These are phyloP conservation scores for Coptodon bakossiorum DNA, from an alignment of 2,113 vertebrate species.

Conservation along the genomic window DNA sequence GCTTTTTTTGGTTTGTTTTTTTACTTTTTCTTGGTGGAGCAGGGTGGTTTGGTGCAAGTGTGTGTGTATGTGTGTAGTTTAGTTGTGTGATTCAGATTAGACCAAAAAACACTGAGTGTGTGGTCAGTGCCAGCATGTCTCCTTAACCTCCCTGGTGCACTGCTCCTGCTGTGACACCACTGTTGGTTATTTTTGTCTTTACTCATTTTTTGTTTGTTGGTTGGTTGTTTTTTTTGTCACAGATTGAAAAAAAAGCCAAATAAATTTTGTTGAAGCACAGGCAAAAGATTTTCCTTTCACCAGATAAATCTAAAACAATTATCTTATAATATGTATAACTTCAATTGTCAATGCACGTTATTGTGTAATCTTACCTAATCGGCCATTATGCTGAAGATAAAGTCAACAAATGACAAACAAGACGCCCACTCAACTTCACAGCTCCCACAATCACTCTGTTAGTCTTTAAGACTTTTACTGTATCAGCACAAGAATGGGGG, in stretches of 20 bases:
- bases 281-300: background rate
- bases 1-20: background rate
- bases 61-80: background rate
- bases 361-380: background rate
- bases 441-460: background rate
- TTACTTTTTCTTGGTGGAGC: background rate
- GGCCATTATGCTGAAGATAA: background rate
- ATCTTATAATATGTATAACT: background rate
- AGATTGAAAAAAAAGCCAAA: background rate
- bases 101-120: slow-evolving; percentile 23
- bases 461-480: background rate
- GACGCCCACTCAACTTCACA: background rate
- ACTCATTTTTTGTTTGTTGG: background rate
- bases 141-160: background rate
- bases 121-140: background rate
- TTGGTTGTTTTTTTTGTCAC: background rate
- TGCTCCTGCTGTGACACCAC: background rate
- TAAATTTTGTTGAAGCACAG: background rate
- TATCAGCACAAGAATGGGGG: background rate
- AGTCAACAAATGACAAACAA: background rate
- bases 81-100: background rate
- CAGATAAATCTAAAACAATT: background rate
- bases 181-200: background rate
- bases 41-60: background rate
- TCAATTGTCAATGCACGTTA: background rate